These are phyloP conservation scores for Euplexia lucipara DNA, from an alignment of 2,888 invertebrate species.

Conservation along the genomic window DNA sequence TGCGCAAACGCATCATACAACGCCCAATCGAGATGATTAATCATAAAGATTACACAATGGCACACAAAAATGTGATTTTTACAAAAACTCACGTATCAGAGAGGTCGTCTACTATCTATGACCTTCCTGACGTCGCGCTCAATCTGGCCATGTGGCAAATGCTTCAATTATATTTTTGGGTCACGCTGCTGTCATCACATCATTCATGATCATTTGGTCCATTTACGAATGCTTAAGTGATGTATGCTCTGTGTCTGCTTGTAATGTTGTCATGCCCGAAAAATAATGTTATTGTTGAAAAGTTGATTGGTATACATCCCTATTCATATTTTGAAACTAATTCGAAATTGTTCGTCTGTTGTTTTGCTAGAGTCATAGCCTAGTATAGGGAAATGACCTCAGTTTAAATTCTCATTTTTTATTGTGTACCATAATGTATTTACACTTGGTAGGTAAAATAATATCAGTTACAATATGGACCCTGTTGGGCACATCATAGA, in stretches of 20 bases:
- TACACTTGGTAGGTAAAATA: too few relatives aligned
- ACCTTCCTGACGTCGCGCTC: slow-evolving; percentile 61
- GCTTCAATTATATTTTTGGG: slow-evolving; percentile 61
- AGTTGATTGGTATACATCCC: neutral
- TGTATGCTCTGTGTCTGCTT: slow-evolving; percentile 18
- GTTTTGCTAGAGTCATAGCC: neutral
- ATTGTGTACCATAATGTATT: too few relatives aligned
- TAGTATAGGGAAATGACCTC: slow-evolving; percentile 24
- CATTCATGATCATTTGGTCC: slow-evolving; percentile 28
- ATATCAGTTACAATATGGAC: too few relatives aligned
- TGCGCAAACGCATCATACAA: neutral
- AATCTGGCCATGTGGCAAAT: slow-evolving; percentile 65
- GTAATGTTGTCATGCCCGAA: slow-evolving; percentile 4
- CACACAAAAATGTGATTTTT: slow-evolving; percentile 19
- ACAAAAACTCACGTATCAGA: slow-evolving; percentile 42
- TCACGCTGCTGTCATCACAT: slow-evolving; percentile 46
- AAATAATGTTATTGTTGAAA: slow-evolving; percentile 9
- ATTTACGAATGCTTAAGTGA: slow-evolving; percentile 38
- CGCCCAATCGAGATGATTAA: slow-evolving; percentile 11
- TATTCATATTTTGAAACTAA: too few relatives aligned
- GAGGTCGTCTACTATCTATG: slow-evolving; percentile 64
- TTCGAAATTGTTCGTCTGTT: neutral
- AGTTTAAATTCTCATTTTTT: too few relatives aligned
- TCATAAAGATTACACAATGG: slow-evolving; percentile 14
- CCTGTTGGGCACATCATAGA: too few relatives aligned